phyloP scores from a whole-genome alignment of 2,888 invertebrate genomes.

The Sisyra nigra region DNA sequence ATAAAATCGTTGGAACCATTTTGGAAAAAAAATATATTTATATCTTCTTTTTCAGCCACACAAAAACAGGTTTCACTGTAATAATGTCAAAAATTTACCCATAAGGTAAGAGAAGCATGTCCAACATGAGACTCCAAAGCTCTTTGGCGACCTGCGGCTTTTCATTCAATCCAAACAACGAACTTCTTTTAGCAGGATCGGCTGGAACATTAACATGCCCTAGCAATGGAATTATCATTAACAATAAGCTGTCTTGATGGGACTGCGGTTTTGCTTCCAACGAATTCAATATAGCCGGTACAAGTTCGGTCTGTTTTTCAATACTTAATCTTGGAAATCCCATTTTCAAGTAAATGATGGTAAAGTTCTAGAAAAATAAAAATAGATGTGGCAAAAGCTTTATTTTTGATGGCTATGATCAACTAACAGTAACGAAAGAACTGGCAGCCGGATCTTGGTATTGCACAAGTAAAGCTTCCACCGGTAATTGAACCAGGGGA shows the following conservation, averaged over 20 bases:
- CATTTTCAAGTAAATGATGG: constrained; percentile 84
- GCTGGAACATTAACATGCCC: constrained; percentile 51
- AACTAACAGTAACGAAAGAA: constrained; percentile 56
- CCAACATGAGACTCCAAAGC: constrained; percentile 62
- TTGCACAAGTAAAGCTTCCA: constrained; percentile 63
- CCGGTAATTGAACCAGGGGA: constrained; percentile 68
- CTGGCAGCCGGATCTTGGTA: constrained; percentile 64
- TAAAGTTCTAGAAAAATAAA: constrained; percentile 61
- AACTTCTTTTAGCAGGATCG: constrained; percentile 41
- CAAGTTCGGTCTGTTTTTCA: constrained; percentile 56
- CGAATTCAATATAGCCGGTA: constrained; percentile 59
- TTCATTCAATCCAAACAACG: constrained; percentile 53
- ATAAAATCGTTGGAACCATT: no score
- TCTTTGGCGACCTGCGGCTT: constrained; percentile 51
- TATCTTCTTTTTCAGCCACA: no score
- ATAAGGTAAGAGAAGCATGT: constrained; percentile 73
- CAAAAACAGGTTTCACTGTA: no score
- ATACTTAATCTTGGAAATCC: constrained; percentile 70
- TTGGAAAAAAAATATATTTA: no score
- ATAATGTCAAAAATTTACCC: constrained; percentile 48
- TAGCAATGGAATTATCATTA: constrained; percentile 64
- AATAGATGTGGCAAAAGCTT: neutral
- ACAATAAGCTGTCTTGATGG: constrained; percentile 74
- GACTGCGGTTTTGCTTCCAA: constrained; percentile 64
- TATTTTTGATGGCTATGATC: neutral